Percentiles rank a stretch among this genome's conserved stretches.
Evolutionary conservation across 2,888 invertebrate species (phyloP).

Genomic region (Invenusta paracnida): DNA sequence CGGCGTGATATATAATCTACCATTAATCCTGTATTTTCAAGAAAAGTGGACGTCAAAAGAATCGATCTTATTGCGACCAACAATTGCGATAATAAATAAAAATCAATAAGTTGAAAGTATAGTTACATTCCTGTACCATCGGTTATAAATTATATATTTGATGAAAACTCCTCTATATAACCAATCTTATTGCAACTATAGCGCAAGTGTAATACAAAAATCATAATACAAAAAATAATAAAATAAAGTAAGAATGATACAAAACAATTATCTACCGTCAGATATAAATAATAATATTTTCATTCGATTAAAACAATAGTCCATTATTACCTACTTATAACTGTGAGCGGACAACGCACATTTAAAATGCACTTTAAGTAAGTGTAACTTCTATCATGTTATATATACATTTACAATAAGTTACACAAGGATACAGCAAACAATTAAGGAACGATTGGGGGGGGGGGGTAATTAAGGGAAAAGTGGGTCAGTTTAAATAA

Average conservation of each 20-base stretch:
- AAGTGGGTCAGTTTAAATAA: neutral
- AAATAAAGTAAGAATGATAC: neutral
- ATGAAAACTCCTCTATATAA: neutral
- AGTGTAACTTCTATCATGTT: neutral
- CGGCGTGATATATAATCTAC: neutral
- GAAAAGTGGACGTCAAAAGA: neutral
- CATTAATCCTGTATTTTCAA: no score
- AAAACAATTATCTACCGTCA: neutral
- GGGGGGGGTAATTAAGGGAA: neutral
- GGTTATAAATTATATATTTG: neutral
- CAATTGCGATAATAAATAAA: neutral
- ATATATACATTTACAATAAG: neutral
- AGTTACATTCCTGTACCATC: neutral
- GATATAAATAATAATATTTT: neutral
- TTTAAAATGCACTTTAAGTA: neutral
- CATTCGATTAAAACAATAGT: neutral
- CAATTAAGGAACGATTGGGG: neutral
- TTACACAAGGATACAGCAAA: neutral
- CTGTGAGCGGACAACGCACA: neutral
- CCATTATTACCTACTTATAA: neutral
- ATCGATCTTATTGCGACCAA: neutral
- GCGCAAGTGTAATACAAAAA: neutral
- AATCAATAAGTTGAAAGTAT: neutral
- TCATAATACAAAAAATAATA: no score
- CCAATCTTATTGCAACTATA: neutral